Conservation (phyloP, 2,113 vertebrate species). For the Hydropotes inermis region DNA sequence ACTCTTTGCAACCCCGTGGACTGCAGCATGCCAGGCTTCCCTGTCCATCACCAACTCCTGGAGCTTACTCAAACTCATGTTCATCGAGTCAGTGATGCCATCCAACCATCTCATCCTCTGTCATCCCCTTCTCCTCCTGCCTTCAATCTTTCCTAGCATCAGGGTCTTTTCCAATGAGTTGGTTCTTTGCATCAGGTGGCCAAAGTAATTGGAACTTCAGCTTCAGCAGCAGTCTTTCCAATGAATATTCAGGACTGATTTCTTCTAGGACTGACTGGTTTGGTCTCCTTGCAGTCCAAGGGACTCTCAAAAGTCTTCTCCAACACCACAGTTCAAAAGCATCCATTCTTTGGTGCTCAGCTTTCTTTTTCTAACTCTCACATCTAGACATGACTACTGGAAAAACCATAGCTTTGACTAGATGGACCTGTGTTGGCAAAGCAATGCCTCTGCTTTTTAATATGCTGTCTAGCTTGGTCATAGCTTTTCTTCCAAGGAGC, state of each 20-base stretch:
- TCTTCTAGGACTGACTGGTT: background rate
- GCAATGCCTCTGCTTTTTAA: background rate
- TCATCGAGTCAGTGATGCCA: background rate
- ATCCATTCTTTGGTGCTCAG: background rate
- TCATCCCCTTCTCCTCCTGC: background rate
- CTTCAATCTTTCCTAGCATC: background rate
- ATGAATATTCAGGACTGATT: background rate
- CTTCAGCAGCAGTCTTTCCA: background rate
- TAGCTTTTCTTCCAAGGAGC: background rate
- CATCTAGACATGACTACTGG: background rate
- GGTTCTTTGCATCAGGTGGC: background rate
- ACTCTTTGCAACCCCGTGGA: background rate
- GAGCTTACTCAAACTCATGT: background rate
- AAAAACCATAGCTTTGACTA: background rate
- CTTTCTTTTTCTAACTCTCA: background rate
- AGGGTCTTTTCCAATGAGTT: background rate
- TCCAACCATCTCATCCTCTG: background rate
- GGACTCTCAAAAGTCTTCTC: background rate
- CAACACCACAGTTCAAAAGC: background rate
- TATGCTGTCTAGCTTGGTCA: background rate
- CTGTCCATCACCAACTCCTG: background rate
- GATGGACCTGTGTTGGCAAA: background rate
- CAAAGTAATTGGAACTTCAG: background rate
- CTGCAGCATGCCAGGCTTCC: background rate
- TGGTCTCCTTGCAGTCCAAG: background rate